phyloP scores from a whole-genome alignment of 2,888 invertebrate genomes.

The Spodoptera littoralis region DNA sequence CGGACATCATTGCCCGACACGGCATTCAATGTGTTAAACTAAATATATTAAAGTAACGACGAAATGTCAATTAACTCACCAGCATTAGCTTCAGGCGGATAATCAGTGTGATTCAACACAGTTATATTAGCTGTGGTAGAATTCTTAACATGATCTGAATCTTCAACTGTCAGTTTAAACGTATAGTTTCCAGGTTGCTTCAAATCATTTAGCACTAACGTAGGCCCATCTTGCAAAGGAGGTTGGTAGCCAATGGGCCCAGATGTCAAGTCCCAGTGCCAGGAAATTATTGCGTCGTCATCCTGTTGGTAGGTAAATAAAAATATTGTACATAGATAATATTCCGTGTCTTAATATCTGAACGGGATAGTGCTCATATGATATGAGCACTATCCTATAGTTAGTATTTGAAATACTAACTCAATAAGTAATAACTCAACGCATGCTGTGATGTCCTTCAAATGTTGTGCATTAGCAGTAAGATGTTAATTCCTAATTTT shows the following conservation, averaged over 20 bases:
- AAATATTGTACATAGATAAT: too few relatives aligned
- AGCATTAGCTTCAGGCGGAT: slow-evolving; percentile 98
- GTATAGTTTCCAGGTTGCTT: slow-evolving; percentile 96
- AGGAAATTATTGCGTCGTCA: slow-evolving; percentile 95
- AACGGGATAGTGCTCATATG: too few relatives aligned
- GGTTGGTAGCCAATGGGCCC: slow-evolving; percentile 96
- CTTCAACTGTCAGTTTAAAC: slow-evolving; percentile 96
- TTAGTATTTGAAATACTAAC: too few relatives aligned
- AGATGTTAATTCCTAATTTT: too few relatives aligned
- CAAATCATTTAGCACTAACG: slow-evolving; percentile 95
- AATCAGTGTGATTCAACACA: slow-evolving; percentile 96
- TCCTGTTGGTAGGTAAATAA: slow-evolving; percentile 77
- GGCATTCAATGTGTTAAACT: too few relatives aligned
- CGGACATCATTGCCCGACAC: too few relatives aligned
- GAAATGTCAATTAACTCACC: slow-evolving; percentile 73
- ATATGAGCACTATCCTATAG: too few relatives aligned
- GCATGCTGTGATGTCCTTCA: too few relatives aligned
- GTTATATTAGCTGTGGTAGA: slow-evolving; percentile 96
- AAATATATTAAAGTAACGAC: too few relatives aligned
- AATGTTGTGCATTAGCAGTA: too few relatives aligned
- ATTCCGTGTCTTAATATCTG: too few relatives aligned
- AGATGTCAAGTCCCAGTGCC: slow-evolving; percentile 97
- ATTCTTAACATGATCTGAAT: slow-evolving; percentile 95
- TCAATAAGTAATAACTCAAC: too few relatives aligned
- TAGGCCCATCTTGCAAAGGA: slow-evolving; percentile 93